Percentiles rank a stretch among this genome's conserved stretches.
These are phyloP conservation scores for Pituophis catenifer DNA, from an alignment of 2,113 vertebrate genomes.

Conservation along the genomic window DNA sequence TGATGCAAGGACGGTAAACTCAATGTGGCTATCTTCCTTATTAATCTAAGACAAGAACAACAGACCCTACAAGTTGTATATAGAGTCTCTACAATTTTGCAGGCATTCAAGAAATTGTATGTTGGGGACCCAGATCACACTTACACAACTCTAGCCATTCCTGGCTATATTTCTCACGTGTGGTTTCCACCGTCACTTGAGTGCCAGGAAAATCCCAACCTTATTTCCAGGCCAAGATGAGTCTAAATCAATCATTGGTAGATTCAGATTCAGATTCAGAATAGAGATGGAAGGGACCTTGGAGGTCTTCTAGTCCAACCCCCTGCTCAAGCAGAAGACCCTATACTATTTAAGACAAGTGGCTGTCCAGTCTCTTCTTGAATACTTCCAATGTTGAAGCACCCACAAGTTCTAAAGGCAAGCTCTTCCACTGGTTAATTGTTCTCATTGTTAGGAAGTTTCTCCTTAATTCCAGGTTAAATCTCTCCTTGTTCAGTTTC, in stretches of 20 bases:
- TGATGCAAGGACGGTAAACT: not conserved
- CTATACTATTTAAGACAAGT: too few species aligned
- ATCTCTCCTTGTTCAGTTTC: too few species aligned
- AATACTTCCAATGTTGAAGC: too few species aligned
- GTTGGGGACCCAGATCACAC: not conserved
- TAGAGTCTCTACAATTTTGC: not conserved
- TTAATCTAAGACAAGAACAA: not conserved
- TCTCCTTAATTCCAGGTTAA: too few species aligned
- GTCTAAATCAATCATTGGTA: not conserved
- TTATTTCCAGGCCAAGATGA: not conserved
- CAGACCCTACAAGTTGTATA: not conserved
- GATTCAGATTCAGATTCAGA: not conserved
- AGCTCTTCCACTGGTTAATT: too few species aligned
- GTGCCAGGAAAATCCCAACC: not conserved
- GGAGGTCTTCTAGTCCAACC: too few species aligned
- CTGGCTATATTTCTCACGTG: not conserved
- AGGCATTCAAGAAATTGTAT: not conserved
- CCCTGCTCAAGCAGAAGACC: too few species aligned
- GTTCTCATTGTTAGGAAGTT: too few species aligned
- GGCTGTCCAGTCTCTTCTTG: too few species aligned
- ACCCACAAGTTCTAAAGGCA: too few species aligned
- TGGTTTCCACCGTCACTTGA: not conserved
- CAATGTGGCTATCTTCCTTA: not conserved
- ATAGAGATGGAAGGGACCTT: too few species aligned
- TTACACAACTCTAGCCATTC: not conserved